A percentile compares a stretch with the other conserved stretches of the same genome.
These are phyloP conservation scores for Myrmophylax atrothorax DNA, from an alignment of 2,113 vertebrate species.

Conservation along the genomic window DNA sequence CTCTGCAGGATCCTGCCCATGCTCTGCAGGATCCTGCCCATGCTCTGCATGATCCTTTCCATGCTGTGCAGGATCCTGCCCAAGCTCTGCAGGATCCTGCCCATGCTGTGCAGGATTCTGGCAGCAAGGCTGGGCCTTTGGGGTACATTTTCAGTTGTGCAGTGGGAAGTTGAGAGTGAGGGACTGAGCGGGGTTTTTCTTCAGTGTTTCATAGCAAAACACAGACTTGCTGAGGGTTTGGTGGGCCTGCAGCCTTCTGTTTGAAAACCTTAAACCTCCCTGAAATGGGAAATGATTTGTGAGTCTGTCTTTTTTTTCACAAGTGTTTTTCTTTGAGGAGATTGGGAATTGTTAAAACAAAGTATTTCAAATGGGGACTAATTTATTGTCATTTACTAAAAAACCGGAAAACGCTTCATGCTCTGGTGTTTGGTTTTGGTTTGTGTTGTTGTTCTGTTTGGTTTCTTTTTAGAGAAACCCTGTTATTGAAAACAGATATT, in stretches of 20 bases:
- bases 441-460: neutral
- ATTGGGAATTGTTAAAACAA: neutral
- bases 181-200: neutral
- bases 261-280: neutral
- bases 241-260: neutral
- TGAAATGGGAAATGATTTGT: neutral
- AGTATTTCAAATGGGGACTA: neutral
- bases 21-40: no score
- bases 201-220: neutral
- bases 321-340: neutral
- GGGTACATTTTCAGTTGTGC: neutral
- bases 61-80: neutral
- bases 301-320: neutral
- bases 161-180: neutral
- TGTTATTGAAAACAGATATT: conserved; percentile 36
- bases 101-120: neutral
- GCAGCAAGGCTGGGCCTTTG: neutral
- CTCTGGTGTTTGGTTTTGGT: neutral
- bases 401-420: neutral
- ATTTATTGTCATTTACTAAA: conserved; percentile 1
- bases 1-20: neutral
- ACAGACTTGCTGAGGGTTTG: neutral
- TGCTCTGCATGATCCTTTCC: neutral
- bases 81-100: no score
- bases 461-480: neutral